Conservation (phyloP, 2,113 vertebrate species). For the Dolichallabes microphthalmus region DNA sequence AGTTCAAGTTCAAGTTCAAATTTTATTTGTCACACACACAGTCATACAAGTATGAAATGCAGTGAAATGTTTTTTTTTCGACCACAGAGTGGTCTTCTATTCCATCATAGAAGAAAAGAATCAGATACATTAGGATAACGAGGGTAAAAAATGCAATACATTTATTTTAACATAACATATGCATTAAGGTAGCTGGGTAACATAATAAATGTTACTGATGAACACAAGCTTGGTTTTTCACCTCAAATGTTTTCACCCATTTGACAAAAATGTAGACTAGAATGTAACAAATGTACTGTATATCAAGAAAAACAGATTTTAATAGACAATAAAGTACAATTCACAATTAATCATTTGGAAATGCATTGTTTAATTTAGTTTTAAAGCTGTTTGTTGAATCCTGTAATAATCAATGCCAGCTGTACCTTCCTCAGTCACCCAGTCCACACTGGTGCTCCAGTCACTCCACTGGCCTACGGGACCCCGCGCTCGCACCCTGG, state of each 20-base stretch:
- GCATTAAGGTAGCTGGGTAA: neutral
- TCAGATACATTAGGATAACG: no score
- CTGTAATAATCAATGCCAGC: neutral
- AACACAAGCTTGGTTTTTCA: neutral
- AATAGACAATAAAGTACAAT: neutral
- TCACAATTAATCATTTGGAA: neutral
- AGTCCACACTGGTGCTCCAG: conserved; percentile 52
- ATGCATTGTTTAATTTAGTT: neutral
- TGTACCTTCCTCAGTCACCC: conserved; percentile 49
- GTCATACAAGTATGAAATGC: no score
- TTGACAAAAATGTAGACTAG: neutral
- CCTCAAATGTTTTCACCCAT: neutral
- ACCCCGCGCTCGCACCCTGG: conserved; percentile 45
- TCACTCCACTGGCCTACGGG: conserved; percentile 48
- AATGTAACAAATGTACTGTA: neutral
- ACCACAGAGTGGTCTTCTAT: no score
- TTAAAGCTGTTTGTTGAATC: neutral
- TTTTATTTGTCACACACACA: no score
- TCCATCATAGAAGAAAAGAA: no score
- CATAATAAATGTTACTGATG: neutral
- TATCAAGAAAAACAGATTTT: neutral
- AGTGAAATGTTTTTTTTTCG: no score
- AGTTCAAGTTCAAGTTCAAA: no score
- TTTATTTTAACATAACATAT: neutral
- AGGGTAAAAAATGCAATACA: neutral